These are phyloP conservation scores for Ranitomeya imitator DNA, from an alignment of 2,113 vertebrate species.

Conservation along the genomic window DNA sequence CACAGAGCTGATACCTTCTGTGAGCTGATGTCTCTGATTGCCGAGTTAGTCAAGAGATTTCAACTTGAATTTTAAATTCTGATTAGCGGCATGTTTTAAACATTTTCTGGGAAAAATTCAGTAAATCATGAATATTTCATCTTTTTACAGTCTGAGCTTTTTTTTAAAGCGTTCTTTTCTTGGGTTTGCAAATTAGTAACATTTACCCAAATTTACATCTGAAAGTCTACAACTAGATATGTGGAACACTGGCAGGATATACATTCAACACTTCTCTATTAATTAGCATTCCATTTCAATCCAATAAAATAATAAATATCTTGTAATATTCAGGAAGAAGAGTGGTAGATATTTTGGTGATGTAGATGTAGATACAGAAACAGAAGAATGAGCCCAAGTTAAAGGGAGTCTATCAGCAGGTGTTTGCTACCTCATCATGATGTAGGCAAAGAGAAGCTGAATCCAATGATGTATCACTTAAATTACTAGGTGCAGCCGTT, in stretches of 20 bases:
- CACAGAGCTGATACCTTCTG: slow-evolving; percentile 18
- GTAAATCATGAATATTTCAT: slow-evolving; percentile 54
- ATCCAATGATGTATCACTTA: too few relatives aligned
- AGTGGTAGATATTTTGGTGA: not conserved
- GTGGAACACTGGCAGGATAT: not conserved
- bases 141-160: not conserved
- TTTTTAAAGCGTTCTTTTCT: not conserved
- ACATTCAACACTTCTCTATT: not conserved
- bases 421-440: too few relatives aligned
- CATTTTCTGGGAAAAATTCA: slow-evolving; percentile 44
- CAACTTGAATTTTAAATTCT: slow-evolving; percentile 53
- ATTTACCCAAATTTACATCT: slow-evolving; percentile 7
- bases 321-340: not conserved
- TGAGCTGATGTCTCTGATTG: slow-evolving; percentile 42
- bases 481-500: too few relatives aligned
- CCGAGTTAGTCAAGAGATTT: slow-evolving; percentile 52
- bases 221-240: not conserved
- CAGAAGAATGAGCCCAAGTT: not conserved
- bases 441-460: too few relatives aligned
- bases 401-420: too few relatives aligned
- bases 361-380: not conserved
- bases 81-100: slow-evolving; percentile 56
- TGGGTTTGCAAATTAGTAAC: slow-evolving; percentile 26
- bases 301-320: not conserved
- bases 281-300: not conserved